Base-by-base conservation (phyloP, 2,113 vertebrate genomes). In the Eolophus roseicapilla region DNA sequence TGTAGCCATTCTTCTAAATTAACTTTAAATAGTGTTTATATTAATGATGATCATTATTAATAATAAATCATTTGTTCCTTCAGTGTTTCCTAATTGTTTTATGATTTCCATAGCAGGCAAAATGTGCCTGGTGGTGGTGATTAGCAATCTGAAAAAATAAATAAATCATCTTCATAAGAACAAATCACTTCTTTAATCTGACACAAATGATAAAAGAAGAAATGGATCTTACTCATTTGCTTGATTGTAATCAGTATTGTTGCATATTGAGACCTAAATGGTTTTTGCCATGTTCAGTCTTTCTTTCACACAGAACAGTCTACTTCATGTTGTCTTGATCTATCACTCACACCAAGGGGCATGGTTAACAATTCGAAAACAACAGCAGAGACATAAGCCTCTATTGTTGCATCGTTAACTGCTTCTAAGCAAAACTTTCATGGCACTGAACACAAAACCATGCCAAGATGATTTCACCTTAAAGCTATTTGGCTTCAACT, bases 11-110 rank as follows among this genome's bases (percentile, higher is more conserved):
- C 82, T 95, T 96, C 82, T 83, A 94, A 93, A 94, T 93, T 86
- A 94, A 67, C 46, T 88, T 92, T 55, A 78, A 88, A 71, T 88
- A 70, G 64, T 7, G 5, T 82, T 93, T 92, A 9, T 88, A 94
- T 91, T 96, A 96, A 95, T 94, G 85, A 88, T 50, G 55, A 86
- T 90, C 71, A 44, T 92, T 96, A 93, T 95, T 95, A 93, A 95
- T 86, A 82, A 71, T 88, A 83, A 93, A 94, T 95, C n/a, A 81
- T 95, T 95, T 86, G 37, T 81, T 82, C 60, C 65, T 88, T 90
- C 76, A 76, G 11, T 89, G 75, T 89, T 94, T 88, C 50, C 52
- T 88, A 85, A 89, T 73, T 70, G 41, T 59, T 20, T 47, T 27
- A 8, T 52, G 67, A 47, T 80, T 91, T 91, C 67, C 41, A 29